These are phyloP conservation scores for Muscicapa adusta DNA, from an alignment of 2,113 vertebrate genomes.

Conservation along the genomic window DNA sequence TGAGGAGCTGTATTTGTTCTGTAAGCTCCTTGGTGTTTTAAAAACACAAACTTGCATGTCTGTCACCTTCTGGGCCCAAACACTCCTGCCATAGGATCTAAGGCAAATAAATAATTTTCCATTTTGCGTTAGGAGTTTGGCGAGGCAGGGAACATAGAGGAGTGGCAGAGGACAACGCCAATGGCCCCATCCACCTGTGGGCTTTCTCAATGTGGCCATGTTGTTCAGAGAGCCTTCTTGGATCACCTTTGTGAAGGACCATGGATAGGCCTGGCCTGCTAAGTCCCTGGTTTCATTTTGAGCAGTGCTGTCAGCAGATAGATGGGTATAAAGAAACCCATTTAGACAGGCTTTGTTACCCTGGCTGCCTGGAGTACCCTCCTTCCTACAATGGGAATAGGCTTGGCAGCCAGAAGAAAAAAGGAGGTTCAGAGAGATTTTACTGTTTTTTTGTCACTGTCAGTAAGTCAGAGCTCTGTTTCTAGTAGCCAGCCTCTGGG, in stretches of 20 bases:
- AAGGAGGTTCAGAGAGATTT: conserved; percentile 25
- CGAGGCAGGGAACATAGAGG: neutral
- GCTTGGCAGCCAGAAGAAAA: neutral
- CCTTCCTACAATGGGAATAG: neutral
- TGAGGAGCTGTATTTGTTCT: conserved; percentile 29
- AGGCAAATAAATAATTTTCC: conserved; percentile 51
- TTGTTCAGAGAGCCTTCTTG: neutral
- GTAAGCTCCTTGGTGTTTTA: neutral
- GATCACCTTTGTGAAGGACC: neutral
- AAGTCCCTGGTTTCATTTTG: neutral
- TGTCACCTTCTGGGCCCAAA: conserved; percentile 29
- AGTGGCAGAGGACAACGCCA: accelerated
- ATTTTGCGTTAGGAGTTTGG: neutral
- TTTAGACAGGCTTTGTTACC: conserved; percentile 2
- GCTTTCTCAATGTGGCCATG: neutral
- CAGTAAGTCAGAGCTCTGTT: conserved; percentile 25
- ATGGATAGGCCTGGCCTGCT: neutral
- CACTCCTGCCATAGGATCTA: neutral
- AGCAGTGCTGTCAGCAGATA: neutral
- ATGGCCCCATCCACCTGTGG: accelerated
- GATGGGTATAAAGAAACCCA: neutral
- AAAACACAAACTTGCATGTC: conserved; percentile 26
- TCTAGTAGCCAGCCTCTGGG: conserved; percentile 14
- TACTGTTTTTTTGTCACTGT: conserved; percentile 36
- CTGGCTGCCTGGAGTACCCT: neutral